Percentiles rank a stretch among this genome's conserved stretches.
phyloP scores from a whole-genome alignment of 92 coral and sea anemone species.

The Diadumene lineata region DNA sequence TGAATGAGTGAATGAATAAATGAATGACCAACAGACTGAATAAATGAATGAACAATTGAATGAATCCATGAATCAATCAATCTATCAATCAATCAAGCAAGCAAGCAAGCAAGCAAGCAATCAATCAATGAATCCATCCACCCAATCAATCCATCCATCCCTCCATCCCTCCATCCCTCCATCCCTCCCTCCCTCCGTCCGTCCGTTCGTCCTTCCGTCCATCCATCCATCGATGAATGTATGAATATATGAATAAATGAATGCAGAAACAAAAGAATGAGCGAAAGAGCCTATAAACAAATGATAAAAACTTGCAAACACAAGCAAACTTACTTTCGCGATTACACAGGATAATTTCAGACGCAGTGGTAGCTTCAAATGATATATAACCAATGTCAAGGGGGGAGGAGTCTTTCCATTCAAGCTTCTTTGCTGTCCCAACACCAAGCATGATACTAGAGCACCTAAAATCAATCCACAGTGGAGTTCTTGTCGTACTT shows the following conservation, averaged over 20 bases:
- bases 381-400: slow-evolving; percentile 54
- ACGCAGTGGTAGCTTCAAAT: slow-evolving; percentile 27
- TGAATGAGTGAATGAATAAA: background rate
- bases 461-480: slow-evolving; percentile 89
- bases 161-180: too few relatives aligned
- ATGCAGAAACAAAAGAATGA: too few relatives aligned
- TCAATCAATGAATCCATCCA: background rate
- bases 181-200: too few relatives aligned
- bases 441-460: slow-evolving; percentile 77
- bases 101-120: too few relatives aligned
- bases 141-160: too few relatives aligned
- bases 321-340: slow-evolving; percentile 48
- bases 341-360: slow-evolving; percentile 35
- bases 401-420: slow-evolving; percentile 52
- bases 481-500: slow-evolving; percentile 14
- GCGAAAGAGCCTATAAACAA: background rate
- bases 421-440: slow-evolving; percentile 48
- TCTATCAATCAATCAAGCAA: background rate
- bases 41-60: background rate
- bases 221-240: background rate
- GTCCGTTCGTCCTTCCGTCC: too few relatives aligned
- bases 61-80: background rate
- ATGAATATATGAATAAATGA: background rate
- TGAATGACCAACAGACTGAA: too few relatives aligned
- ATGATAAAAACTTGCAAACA: too few relatives aligned